These are phyloP conservation scores for Buceros bicornis DNA, from an alignment of 2,797 vertebrate species.

Conservation along the genomic window DNA sequence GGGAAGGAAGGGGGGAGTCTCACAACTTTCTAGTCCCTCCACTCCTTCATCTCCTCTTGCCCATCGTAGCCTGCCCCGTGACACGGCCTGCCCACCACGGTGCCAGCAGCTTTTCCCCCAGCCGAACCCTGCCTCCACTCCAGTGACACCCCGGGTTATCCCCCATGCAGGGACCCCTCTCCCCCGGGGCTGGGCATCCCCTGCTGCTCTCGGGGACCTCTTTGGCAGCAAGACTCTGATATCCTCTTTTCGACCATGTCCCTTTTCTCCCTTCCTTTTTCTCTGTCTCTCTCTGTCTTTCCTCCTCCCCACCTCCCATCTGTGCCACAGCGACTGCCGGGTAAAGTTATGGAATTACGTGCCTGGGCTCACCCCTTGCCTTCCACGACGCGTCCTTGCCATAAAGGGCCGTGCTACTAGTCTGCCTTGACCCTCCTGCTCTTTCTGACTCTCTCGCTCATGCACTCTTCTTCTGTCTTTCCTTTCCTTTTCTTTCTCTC, in stretches of 20 bases:
- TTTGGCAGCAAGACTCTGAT: conserved; percentile 69
- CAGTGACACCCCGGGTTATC: not conserved
- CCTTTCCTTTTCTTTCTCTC: conserved; percentile 20
- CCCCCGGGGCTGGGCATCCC: not conserved
- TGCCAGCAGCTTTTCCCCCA: not conserved
- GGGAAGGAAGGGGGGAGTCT: not conserved
- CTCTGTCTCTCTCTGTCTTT: conserved; percentile 57
- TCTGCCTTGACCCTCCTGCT: conserved; percentile 89
- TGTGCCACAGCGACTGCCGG: conserved; percentile 92
- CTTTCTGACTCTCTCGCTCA: conserved; percentile 63
- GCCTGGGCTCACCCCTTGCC: conserved; percentile 97
- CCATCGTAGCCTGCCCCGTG: not conserved
- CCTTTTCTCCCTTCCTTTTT: conserved; percentile 68
- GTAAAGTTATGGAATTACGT: conserved; percentile 99
- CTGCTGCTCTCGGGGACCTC: conserved; percentile 40
- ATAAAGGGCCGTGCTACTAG: conserved; percentile 99
- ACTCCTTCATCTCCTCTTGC: not conserved
- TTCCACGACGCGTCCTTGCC: conserved; percentile 97
- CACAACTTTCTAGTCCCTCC: not conserved
- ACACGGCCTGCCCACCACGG: not conserved
- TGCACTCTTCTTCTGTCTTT: conserved; percentile 46
- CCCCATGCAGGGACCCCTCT: not conserved
- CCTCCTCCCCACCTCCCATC: conserved; percentile 55
- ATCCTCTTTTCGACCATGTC: conserved; percentile 67
- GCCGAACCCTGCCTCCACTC: not conserved